Conservation (phyloP, 2,888 invertebrate species). For the Callimorpha dominula region DNA sequence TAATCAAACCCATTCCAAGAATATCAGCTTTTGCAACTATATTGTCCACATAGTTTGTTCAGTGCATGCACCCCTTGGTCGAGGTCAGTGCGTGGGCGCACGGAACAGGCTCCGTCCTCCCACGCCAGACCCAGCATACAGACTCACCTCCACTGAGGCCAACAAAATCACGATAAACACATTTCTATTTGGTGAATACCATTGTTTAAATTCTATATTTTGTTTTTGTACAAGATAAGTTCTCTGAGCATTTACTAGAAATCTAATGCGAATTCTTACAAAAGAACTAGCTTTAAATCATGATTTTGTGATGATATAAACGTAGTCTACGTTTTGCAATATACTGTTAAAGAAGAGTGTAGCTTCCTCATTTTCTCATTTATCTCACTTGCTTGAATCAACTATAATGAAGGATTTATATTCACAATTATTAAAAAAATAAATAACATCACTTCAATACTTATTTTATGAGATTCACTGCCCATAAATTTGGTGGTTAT, state of each 20-base stretch:
- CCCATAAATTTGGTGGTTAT: slow-evolving; percentile 39
- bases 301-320: background rate
- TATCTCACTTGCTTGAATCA: slow-evolving; percentile 30
- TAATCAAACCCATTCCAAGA: slow-evolving; percentile 1
- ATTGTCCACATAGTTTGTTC: slow-evolving; percentile 54
- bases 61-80: slow-evolving; percentile 63
- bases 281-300: background rate
- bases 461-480: slow-evolving; percentile 42
- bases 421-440: slow-evolving; percentile 48
- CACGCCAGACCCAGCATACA: slow-evolving; percentile 68
- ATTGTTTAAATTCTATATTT: slow-evolving; percentile 42
- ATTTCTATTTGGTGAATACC: slow-evolving; percentile 48
- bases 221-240: background rate
- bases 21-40: slow-evolving; percentile 38
- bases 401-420: slow-evolving; percentile 42
- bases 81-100: slow-evolving; percentile 80
- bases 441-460: slow-evolving; percentile 38
- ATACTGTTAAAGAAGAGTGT: background rate
- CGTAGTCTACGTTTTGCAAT: background rate
- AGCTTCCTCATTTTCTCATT: slow-evolving; percentile 18
- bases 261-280: too few species aligned
- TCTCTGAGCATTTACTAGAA: background rate
- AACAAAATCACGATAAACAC: slow-evolving; percentile 52
- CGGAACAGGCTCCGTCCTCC: slow-evolving; percentile 75
- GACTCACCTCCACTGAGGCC: slow-evolving; percentile 68